Percentiles rank a stretch among this genome's conserved stretches.
These are phyloP conservation scores for Dynastes hyllus DNA, from an alignment of 2,888 invertebrate species.

Conservation along the genomic window DNA sequence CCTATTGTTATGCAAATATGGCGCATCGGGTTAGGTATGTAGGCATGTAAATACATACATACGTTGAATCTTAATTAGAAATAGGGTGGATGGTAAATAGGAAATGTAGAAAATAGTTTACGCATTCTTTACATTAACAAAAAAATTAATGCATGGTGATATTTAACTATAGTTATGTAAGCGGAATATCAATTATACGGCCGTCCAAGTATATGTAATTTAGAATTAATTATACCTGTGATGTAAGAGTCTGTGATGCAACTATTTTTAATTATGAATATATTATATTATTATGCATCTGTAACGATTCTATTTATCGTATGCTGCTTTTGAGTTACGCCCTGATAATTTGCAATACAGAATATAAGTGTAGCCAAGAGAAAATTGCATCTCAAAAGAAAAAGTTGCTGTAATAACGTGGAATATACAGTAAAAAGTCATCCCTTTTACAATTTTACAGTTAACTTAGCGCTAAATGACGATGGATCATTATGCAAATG, in stretches of 20 bases:
- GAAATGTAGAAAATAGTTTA: too few relatives aligned
- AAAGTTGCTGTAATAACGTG: too few relatives aligned
- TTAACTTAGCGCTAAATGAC: too few relatives aligned
- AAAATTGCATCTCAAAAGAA: too few relatives aligned
- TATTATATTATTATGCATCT: slow-evolving; percentile 1
- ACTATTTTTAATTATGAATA: slow-evolving; percentile 15
- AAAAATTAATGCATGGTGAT: too few relatives aligned
- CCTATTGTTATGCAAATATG: slow-evolving; percentile 33
- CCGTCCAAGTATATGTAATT: too few relatives aligned
- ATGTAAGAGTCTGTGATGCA: slow-evolving; percentile 3
- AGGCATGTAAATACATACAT: background rate
- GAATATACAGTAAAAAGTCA: too few relatives aligned
- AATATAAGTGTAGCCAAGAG: background rate
- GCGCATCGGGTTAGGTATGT: background rate
- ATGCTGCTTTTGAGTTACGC: background rate
- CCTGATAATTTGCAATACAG: slow-evolving; percentile 1
- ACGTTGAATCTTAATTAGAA: slow-evolving; percentile 7
- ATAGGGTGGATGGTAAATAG: background rate
- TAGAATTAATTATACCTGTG: background rate
- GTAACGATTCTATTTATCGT: background rate
- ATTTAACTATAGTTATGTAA: background rate
- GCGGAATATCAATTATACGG: background rate
- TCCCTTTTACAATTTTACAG: too few relatives aligned
- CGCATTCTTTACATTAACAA: too few relatives aligned
- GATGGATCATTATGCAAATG: too few relatives aligned